A percentile compares a stretch with the other conserved stretches of the same genome.
phyloP scores from a whole-genome alignment of 2,113 vertebrate species.

The Chitala chitala region DNA sequence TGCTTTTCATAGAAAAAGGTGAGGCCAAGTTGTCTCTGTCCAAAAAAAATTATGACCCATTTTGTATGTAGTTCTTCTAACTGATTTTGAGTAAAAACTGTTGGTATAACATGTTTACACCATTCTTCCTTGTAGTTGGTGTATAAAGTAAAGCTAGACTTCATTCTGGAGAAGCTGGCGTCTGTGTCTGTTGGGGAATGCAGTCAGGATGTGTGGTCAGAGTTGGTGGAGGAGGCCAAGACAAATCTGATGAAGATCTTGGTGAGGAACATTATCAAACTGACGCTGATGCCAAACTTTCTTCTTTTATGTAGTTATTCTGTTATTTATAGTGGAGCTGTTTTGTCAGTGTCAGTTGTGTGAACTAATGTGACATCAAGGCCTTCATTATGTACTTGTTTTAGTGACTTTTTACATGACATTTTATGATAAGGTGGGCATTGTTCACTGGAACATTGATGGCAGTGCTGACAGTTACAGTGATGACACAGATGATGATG shows the following conservation, averaged over 20 bases:
- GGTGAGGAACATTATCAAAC: slow-evolving; percentile 51
- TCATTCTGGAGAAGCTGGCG: slow-evolving; percentile 80
- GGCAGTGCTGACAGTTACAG: neutral
- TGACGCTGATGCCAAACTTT: neutral
- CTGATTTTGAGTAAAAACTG: neutral
- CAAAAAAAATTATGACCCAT: neutral
- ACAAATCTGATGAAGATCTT: slow-evolving; percentile 83
- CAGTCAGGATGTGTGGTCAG: slow-evolving; percentile 58
- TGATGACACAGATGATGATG: neutral
- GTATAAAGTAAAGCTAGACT: slow-evolving; percentile 88
- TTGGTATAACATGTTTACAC: neutral
- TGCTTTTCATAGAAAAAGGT: no score
- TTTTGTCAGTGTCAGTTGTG: no score
- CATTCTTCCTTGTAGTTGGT: slow-evolving; percentile 68
- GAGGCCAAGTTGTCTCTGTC: no score
- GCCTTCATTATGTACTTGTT: no score
- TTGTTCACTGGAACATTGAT: neutral
- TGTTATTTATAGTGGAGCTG: no score
- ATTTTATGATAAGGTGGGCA: neutral
- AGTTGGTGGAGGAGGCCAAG: slow-evolving; percentile 80
- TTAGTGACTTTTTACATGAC: no score
- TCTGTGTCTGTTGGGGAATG: slow-evolving; percentile 61
- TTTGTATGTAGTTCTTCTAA: neutral
- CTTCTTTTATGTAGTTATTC: no score
- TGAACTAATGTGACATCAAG: no score